Percentiles rank a stretch among this genome's conserved stretches.
Evolutionary conservation across 2,797 vertebrate species (phyloP).

Genomic region (Liasis olivaceus): DNA sequence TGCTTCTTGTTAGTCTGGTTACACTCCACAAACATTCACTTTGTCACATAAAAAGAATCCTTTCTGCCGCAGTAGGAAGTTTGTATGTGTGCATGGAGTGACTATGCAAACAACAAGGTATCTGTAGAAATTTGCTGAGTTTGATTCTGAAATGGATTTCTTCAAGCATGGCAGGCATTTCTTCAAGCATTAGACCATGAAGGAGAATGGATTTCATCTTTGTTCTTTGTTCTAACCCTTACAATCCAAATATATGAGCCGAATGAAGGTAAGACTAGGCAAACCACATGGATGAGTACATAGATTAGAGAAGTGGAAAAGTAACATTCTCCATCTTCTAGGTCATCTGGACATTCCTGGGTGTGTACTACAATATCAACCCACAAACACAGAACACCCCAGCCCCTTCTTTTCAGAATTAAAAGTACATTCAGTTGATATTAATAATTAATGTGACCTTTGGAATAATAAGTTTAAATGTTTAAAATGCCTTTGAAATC

Average conservation of each 20-base stretch:
- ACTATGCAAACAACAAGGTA: background rate
- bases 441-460: background rate
- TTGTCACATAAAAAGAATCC: background rate
- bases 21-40: background rate
- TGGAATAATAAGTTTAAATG: background rate
- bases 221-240: background rate
- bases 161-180: background rate
- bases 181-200: no score
- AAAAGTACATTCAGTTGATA: background rate
- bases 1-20: background rate
- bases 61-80: background rate
- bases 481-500: background rate
- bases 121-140: background rate
- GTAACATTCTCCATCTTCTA: background rate
- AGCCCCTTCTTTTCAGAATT: background rate
- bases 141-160: background rate
- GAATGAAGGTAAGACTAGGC: background rate
- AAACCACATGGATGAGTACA: background rate
- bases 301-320: background rate
- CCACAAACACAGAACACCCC: background rate
- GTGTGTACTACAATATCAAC: background rate
- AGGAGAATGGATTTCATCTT: background rate
- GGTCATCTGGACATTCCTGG: background rate
- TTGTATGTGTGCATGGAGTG: background rate
- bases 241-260: no score